Percentiles rank a stretch among this genome's conserved stretches.
Evolutionary conservation across 2,888 invertebrate genomes (phyloP).

Genomic region (Argyresthia goedartella): DNA sequence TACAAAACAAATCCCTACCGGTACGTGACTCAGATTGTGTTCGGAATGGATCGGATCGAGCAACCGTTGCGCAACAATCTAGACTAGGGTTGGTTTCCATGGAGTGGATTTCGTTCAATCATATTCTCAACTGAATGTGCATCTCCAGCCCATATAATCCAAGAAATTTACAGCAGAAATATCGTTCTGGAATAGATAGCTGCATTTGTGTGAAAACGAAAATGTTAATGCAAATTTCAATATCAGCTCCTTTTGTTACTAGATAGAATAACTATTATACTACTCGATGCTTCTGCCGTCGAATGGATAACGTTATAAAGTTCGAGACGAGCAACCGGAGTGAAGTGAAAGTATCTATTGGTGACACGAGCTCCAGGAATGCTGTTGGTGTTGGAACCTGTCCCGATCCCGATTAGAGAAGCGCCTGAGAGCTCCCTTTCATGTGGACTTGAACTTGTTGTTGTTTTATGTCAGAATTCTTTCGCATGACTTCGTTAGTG

Average conservation of each 20-base stretch:
- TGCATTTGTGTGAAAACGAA: too few relatives aligned
- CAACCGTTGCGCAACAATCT: constrained; percentile 35
- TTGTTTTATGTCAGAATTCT: not conserved
- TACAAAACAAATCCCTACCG: constrained; percentile 66
- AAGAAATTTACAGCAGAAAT: too few relatives aligned
- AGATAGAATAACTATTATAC: too few relatives aligned
- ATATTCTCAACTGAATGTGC: too few relatives aligned
- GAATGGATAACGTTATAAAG: too few relatives aligned
- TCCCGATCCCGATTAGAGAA: constrained; percentile 22
- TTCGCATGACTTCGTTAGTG: too few relatives aligned
- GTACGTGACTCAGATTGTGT: constrained; percentile 67
- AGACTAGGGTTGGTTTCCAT: not conserved
- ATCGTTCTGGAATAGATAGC: too few relatives aligned
- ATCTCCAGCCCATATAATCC: too few relatives aligned
- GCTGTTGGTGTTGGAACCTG: constrained; percentile 31
- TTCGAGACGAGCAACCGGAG: not conserved
- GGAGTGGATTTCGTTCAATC: too few relatives aligned
- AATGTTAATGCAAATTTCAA: too few relatives aligned
- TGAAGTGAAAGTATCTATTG: constrained; percentile 23
- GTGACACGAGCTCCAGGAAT: constrained; percentile 30
- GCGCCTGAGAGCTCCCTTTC: not conserved
- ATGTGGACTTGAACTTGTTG: not conserved
- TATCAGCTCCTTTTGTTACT: too few relatives aligned
- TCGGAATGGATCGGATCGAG: constrained; percentile 40
- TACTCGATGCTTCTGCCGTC: too few relatives aligned